Evolutionary conservation across 2,113 vertebrate species (phyloP).

Genomic region (Pyrgilauda ruficollis): DNA sequence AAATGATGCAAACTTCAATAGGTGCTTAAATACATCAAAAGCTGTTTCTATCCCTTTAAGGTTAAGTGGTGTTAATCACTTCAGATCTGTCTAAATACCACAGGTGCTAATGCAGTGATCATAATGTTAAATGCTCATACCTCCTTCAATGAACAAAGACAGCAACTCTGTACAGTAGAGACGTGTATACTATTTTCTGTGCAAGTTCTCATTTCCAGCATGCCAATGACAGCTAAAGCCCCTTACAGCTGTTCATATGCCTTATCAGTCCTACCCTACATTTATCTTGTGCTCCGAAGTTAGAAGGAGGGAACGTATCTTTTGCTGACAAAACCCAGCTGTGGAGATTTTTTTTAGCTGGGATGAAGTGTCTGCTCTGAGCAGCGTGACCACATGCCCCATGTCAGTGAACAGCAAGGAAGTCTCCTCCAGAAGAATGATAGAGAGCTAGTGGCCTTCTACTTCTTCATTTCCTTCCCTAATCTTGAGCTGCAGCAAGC

Average conservation of each 20-base stretch:
- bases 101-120: background rate
- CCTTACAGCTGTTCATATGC: background rate
- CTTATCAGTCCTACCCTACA: background rate
- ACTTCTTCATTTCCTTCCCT: background rate
- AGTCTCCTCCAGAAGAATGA: background rate
- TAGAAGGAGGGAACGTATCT: background rate
- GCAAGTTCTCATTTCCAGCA: background rate
- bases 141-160: background rate
- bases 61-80: background rate
- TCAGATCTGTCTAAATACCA: background rate
- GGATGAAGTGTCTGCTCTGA: background rate
- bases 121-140: background rate
- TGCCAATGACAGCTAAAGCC: background rate
- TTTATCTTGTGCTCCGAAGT: background rate
- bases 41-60: background rate
- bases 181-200: background rate
- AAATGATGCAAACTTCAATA: background rate
- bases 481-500: background rate
- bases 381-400: background rate
- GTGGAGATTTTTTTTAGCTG: background rate
- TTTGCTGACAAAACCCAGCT: background rate
- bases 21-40: background rate
- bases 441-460: background rate
- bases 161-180: background rate
- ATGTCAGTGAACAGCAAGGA: background rate